These are phyloP conservation scores for Myotis planiceps DNA, from an alignment of 2,797 vertebrate species.

Conservation along the genomic window DNA sequence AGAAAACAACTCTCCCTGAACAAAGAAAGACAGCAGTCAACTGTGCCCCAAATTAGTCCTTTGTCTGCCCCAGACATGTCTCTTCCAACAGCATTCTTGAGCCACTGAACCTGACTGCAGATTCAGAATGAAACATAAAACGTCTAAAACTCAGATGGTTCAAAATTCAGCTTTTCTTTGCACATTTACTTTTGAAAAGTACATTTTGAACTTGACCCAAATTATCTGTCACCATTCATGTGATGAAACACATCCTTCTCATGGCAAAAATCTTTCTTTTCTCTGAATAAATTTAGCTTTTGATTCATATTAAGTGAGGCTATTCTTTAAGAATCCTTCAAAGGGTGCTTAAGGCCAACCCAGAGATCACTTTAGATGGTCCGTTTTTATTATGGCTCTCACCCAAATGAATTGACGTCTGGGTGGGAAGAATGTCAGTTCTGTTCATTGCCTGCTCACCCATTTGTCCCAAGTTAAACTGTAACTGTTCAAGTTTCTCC, in stretches of 20 bases:
- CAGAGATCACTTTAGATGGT: not conserved
- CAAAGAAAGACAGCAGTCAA: not conserved
- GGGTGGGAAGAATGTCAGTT: not conserved
- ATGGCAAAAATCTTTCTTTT: slow-evolving; percentile 64
- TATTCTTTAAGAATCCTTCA: slow-evolving; percentile 31
- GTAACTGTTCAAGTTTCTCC: not conserved
- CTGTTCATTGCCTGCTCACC: slow-evolving; percentile 23
- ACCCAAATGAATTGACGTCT: not conserved
- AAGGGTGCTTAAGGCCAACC: not conserved
- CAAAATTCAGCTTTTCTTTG: slow-evolving; percentile 66
- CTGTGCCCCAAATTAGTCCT: not conserved
- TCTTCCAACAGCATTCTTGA: not conserved
- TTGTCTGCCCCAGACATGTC: not conserved
- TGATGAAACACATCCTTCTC: slow-evolving; percentile 70
- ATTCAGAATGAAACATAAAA: not conserved
- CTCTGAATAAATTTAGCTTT: slow-evolving; percentile 61
- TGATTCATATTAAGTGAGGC: not conserved
- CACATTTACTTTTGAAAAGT: slow-evolving; percentile 68
- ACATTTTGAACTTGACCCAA: slow-evolving; percentile 68
- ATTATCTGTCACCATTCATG: slow-evolving; percentile 64
- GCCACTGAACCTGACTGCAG: not conserved
- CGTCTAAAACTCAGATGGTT: slow-evolving; percentile 53
- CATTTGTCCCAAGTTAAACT: not conserved
- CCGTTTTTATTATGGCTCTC: not conserved
- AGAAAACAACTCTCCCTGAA: not conserved